Percentiles rank a stretch among this genome's conserved stretches.
Conservation (phyloP, 2,797 vertebrate species). For the Bovichtus diacanthus region DNA sequence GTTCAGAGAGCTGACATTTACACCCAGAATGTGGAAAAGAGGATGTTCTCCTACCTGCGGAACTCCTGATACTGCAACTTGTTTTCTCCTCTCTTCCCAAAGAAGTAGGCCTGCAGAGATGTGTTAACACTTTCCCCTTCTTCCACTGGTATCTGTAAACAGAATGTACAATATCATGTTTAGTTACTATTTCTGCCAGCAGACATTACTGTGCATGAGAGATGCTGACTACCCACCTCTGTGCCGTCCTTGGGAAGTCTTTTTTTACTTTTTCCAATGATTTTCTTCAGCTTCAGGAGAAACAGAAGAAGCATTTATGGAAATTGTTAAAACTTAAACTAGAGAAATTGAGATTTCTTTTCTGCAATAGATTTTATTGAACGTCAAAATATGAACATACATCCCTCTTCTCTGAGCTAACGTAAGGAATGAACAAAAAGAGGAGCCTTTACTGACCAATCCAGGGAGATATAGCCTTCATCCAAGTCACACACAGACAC, state of each 20-base stretch:
- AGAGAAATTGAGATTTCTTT: background rate
- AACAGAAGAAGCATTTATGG: too few species aligned
- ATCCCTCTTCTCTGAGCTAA: conserved; percentile 59
- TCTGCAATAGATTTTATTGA: background rate
- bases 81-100: conserved; percentile 90
- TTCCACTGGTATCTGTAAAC: conserved; percentile 77
- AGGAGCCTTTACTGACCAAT: background rate
- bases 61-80: conserved; percentile 93
- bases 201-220: too few species aligned
- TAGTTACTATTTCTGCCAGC: background rate
- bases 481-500: conserved; percentile 12
- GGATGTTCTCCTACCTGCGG: conserved; percentile 82
- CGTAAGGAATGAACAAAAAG: conserved; percentile 36
- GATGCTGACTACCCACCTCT: conserved; percentile 70
- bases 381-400: background rate
- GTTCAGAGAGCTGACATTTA: too few species aligned
- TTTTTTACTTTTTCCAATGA: conserved; percentile 90
- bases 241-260: conserved; percentile 58
- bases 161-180: background rate
- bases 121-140: conserved; percentile 87
- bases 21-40: background rate
- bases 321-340: background rate
- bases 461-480: background rate
- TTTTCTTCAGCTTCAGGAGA: conserved; percentile 91
- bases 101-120: conserved; percentile 93